These are phyloP conservation scores for Pseudococcus viburni DNA, from an alignment of 2,888 invertebrate genomes.

Conservation along the genomic window DNA sequence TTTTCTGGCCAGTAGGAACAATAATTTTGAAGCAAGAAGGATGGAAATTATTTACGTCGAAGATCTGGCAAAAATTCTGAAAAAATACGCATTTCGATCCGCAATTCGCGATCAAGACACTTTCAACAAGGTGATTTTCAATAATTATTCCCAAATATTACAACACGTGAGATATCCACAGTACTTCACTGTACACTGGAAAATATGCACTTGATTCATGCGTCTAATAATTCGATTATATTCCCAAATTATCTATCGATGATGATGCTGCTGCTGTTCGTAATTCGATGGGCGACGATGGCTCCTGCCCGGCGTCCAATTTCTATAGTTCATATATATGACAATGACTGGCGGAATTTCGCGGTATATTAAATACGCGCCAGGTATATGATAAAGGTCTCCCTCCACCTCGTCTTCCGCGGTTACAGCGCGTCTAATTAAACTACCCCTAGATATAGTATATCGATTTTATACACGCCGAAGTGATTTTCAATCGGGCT, in stretches of 20 bases:
- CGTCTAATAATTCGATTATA: too few relatives aligned
- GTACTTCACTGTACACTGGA: too few relatives aligned
- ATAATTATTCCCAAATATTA: too few relatives aligned
- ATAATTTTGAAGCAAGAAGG: too few relatives aligned
- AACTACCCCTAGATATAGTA: not conserved
- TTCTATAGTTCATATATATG: not conserved
- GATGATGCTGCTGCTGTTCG: not conserved
- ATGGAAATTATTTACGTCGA: too few relatives aligned
- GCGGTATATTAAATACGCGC: slow-evolving; percentile 3
- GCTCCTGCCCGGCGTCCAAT: slow-evolving; percentile 17
- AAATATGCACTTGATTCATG: too few relatives aligned
- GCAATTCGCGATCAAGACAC: too few relatives aligned
- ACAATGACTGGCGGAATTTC: slow-evolving; percentile 56
- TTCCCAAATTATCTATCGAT: not conserved
- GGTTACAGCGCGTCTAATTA: slow-evolving; percentile 1
- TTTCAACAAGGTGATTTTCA: too few relatives aligned
- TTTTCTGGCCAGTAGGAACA: too few relatives aligned
- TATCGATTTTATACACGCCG: slow-evolving; percentile 47
- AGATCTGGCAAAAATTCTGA: too few relatives aligned
- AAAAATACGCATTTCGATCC: too few relatives aligned
- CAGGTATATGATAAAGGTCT: slow-evolving; percentile 14
- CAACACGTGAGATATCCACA: too few relatives aligned
- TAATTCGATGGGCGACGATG: not conserved
- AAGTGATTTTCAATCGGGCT: slow-evolving; percentile 33
- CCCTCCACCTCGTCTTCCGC: not conserved